Conservation (phyloP, 2,113 vertebrate species). For the Plotosus lineatus region DNA sequence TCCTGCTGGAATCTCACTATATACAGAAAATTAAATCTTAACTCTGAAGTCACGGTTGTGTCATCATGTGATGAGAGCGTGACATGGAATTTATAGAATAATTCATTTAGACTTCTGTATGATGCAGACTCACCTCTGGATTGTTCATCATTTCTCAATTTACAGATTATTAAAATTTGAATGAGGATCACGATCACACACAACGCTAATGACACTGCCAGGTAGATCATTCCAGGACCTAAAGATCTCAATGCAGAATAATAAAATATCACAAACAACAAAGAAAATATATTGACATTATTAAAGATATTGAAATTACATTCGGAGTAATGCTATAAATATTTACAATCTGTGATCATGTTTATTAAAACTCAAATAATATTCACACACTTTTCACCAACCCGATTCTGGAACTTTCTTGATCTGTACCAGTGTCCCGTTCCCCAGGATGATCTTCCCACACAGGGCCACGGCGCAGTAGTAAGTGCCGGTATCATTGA, state of each 20-base stretch:
- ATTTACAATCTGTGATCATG: no score
- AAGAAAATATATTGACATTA: no score
- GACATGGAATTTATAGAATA: no score
- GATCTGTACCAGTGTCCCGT: conserved; percentile 39
- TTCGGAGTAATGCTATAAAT: no score
- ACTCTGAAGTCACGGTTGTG: no score
- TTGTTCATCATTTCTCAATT: background rate
- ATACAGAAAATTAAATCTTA: background rate
- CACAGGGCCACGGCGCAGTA: conserved; percentile 60
- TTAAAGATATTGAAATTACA: no score
- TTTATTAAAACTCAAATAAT: background rate
- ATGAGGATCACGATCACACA: conserved; percentile 14
- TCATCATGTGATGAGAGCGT: no score
- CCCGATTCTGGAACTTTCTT: background rate
- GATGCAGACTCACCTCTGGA: background rate
- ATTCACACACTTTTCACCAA: background rate
- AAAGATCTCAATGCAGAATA: background rate
- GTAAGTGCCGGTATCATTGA: conserved; percentile 57
- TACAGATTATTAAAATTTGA: conserved; percentile 11
- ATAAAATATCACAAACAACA: background rate
- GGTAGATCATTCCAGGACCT: background rate
- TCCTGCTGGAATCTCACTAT: background rate
- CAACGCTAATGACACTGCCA: background rate
- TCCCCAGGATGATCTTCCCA: conserved; percentile 59
- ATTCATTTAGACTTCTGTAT: no score